phyloP scores from a whole-genome alignment of 2,113 vertebrate genomes.

The Psephotus haematonotus region DNA sequence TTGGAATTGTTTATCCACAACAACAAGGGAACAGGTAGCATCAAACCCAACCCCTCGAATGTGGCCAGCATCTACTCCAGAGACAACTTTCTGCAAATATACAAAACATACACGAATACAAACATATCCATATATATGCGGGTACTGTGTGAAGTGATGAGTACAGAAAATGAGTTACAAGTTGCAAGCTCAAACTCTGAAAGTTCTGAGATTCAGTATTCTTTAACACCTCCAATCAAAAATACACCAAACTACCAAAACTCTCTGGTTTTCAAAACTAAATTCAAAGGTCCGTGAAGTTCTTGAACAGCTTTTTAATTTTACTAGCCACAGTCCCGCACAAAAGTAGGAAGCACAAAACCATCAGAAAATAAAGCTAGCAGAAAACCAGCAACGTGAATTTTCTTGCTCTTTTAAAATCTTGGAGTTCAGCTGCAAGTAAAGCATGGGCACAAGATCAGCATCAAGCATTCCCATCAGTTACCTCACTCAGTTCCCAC shows the following conservation, averaged over 20 bases:
- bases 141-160: not conserved
- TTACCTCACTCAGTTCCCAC: not conserved
- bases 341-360: not conserved
- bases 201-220: not conserved
- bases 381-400: not conserved
- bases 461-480: not conserved
- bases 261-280: not conserved
- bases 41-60: conserved; percentile 93
- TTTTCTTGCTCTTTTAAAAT: not conserved
- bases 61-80: conserved; percentile 66
- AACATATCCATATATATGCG: not conserved
- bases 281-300: not conserved
- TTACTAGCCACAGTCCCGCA: not conserved
- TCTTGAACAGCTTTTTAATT: not conserved
- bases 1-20: conserved; percentile 84
- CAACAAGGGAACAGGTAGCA: conserved; percentile 94
- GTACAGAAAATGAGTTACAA: not conserved
- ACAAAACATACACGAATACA: not conserved
- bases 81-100: conserved; percentile 81
- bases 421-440: not conserved
- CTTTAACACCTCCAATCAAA: not conserved
- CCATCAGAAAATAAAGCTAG: not conserved
- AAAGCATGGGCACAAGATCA: not conserved
- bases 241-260: not conserved
- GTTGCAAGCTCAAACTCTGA: not conserved